Evolutionary conservation across 2,797 vertebrate genomes (phyloP), one percentile per base, ranked within the genome.

Genomic region (Nyctibius grandis): DNA sequence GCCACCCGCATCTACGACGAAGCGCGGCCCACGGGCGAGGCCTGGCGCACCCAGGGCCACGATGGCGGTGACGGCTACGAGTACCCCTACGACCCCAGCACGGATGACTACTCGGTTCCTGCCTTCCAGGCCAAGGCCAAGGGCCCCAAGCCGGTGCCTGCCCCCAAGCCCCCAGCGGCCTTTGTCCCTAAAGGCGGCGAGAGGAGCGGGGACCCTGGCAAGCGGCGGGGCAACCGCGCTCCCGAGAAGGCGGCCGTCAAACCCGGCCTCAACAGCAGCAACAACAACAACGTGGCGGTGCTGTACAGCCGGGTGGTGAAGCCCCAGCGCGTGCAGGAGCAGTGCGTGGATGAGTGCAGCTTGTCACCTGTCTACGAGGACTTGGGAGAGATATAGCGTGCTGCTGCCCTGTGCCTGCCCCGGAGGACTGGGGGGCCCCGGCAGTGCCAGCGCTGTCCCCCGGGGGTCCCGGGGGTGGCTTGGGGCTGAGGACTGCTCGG

Each of bases 221-320:
- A 82, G 81, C 4, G 87, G 25, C 6, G 44, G 22, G 68, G 34
- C 19, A 17, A 28, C 1, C 12, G 65, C 3, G 96, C 96, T 6
- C 84, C 97, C 5, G 98, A 97, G 11, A 85, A 96, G 75, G 95
- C 78, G 2, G 42, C 89, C 2, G 13, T 90, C 88, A 98, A 98
- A 91, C 89, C 96, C 85, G 98, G 98, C 93, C 80, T 97, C 12
- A 98, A 98, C 94, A 96, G 96, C 68, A 98, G 98, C 97, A 99
- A 99, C 88, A 97, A 93, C 88, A 95, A 96, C 80, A 98, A 98
- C 11, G 77, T 75, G 28, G 96, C 97, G 69, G 85, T 91, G 59
- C 67, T 99, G 25, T 99, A 99, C 94, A 98, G 99, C 97, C 98
- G 95, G 95, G 98, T 99, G 74, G 98, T 97, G 14, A 99, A 98